Evolutionary conservation across 2,113 vertebrate genomes (phyloP).

Genomic region (Macheiramphus alcinus): DNA sequence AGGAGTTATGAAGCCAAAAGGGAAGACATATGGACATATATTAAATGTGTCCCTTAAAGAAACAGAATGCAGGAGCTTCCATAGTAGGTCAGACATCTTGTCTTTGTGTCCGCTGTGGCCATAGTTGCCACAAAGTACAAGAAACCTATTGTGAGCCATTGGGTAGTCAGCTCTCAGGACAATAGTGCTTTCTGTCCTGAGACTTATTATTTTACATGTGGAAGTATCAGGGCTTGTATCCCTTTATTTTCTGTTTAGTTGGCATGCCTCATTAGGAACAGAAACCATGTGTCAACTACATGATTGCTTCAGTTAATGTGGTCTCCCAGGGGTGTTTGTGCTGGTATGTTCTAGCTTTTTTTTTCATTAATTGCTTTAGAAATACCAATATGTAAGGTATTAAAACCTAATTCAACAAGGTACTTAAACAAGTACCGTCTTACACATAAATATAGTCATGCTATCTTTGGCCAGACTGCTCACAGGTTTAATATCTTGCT

Average conservation of each 20-base stretch:
- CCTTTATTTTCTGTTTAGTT: neutral
- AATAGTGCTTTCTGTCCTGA: neutral
- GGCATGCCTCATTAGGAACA: neutral
- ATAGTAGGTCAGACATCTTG: neutral
- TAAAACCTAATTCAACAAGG: neutral
- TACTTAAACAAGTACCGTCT: neutral
- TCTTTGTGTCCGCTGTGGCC: neutral
- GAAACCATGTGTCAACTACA: neutral
- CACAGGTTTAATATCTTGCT: neutral
- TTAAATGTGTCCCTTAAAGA: neutral
- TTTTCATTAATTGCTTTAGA: neutral
- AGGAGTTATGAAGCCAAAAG: neutral
- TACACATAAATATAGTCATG: neutral
- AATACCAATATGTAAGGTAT: neutral
- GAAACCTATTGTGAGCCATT: neutral
- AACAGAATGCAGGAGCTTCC: neutral
- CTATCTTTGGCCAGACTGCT: neutral
- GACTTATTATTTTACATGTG: neutral
- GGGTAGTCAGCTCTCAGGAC: neutral
- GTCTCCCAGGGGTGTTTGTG: neutral
- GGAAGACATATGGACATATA: neutral
- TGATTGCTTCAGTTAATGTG: neutral
- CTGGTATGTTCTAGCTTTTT: neutral
- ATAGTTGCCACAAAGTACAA: neutral
- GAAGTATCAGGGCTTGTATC: neutral